A percentile compares a stretch with the other conserved stretches of the same genome.
Conservation (phyloP, 2,797 vertebrate species). For the Diceros bicornis region DNA sequence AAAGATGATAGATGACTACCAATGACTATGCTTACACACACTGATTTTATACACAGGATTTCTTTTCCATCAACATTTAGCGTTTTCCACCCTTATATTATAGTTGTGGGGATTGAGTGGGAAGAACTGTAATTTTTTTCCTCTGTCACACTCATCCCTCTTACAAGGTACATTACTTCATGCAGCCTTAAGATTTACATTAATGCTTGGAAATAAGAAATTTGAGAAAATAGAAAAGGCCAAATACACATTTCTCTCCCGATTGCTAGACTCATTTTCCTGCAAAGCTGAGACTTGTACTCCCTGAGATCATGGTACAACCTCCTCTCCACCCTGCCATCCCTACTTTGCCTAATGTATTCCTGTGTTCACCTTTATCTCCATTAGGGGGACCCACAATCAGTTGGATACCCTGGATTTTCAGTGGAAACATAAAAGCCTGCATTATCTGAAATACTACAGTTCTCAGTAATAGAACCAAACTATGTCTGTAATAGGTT, state of each 20-base stretch:
- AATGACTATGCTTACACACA: background rate
- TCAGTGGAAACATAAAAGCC: background rate
- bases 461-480: background rate
- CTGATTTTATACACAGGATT: background rate
- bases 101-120: background rate
- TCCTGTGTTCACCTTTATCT: background rate
- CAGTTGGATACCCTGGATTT: background rate
- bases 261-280: background rate
- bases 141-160: background rate
- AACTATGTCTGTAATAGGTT: background rate
- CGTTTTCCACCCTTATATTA: background rate
- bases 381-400: background rate
- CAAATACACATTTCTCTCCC: background rate
- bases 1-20: background rate
- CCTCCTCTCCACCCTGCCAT: background rate
- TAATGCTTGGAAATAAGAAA: slow-evolving; percentile 39
- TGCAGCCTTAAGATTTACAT: background rate
- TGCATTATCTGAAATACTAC: slow-evolving; percentile 1
- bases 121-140: background rate
- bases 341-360: background rate
- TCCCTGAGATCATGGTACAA: background rate
- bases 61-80: background rate
- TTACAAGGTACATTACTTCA: background rate
- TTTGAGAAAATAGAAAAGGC: background rate
- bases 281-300: background rate